Evolutionary conservation across 2,113 vertebrate species (phyloP), one percentile per base, ranked within the genome.

Genomic region (Pedionomus torquatus): DNA sequence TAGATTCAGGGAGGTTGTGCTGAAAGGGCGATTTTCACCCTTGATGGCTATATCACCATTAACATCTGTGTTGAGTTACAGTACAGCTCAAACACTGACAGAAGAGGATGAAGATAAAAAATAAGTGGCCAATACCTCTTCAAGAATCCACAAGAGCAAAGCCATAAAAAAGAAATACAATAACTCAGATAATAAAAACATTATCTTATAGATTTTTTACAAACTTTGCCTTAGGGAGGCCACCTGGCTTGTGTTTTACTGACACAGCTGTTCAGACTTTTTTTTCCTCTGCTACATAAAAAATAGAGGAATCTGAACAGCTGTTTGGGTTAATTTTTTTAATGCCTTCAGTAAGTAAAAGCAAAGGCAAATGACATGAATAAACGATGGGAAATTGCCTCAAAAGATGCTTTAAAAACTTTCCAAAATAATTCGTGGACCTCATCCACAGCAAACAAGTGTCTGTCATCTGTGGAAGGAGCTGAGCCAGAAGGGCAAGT

Each of bases 301-400:
- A 94, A 72, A 52, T 16, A 63, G 11, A 83, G 52, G 57, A 76
- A 92, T 89, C 28, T 15, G 37, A 94, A 72, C 86, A 95, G 81
- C 87, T 93, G 90, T 77, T 75, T 87, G 63, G 41, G 74, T 76
- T 92, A 76, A 63, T 77, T 78, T 87, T 49, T 94, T 91, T 87
- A 48, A 96, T 64, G 57, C 37, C 44, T 95, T 92, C 54, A 81
- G 54, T 96, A 94, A 95, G 57, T 89, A 93, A 97, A 92, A 96
- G 51, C 65, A 81, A 93, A 95, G 90, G 52, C 64, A 92, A 91
- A 68, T 69, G 12, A 72, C 31, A 44, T 58, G 35, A 93, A 91
- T 65, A 63, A 89, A 33, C 8, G 8, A 87, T 57, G 35, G 65
- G 70, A 76, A 86, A 58, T n/a, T 84, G 48, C 55, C 49, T 66